Evolutionary conservation across 1,140 invertebrate genomes (phyloP), one percentile per base, ranked within the genome.

Genomic region (Harpegnathos saltator): DNA sequence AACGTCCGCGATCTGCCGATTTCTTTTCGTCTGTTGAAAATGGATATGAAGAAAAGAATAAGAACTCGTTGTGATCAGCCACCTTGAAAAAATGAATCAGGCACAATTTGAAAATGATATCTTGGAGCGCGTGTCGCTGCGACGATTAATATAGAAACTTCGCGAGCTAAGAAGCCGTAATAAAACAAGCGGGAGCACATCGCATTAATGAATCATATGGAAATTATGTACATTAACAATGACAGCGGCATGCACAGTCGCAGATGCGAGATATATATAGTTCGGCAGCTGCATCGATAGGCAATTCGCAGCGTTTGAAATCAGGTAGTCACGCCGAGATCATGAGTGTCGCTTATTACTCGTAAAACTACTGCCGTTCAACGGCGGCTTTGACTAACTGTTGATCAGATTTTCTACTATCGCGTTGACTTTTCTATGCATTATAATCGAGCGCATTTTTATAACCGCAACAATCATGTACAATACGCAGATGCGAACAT

Each of bases 361-460:
- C 29, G 14, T 71, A 19, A 69, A 48, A 4, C 38, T 44, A 38
- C 14, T 59, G 58, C 58, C n/a, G 24, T 44, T 33, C 65, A 15
- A 58, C 7, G 5, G 59, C 19, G 38, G 62, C 62, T 77, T 75
- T 65, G 22, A 58, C 44, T 78, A 78, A 56, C 33, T 56, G 38
- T 56, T 2, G 4, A 78, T 44, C 4, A 56, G 56, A 69, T 69
- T 78, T 69, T 69, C 44, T 78, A 78, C 12, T 1, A 1, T 22
- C 38, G 38, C 38, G 17, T 58, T 58, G 4, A 80, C 44, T 71
- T 80, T 71, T 69, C 29, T 71, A 71, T 24, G 56, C n/a, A 26
- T 71, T 71, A 33, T 65, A 77, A 66, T 66, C 66, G n/a, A 54
- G 54, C 38, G 44, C 48, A 77, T 44, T 77, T 77, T 77, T 77